Conservation (phyloP, 2,113 vertebrate genomes). For the Tetraodon nigroviridis region DNA sequence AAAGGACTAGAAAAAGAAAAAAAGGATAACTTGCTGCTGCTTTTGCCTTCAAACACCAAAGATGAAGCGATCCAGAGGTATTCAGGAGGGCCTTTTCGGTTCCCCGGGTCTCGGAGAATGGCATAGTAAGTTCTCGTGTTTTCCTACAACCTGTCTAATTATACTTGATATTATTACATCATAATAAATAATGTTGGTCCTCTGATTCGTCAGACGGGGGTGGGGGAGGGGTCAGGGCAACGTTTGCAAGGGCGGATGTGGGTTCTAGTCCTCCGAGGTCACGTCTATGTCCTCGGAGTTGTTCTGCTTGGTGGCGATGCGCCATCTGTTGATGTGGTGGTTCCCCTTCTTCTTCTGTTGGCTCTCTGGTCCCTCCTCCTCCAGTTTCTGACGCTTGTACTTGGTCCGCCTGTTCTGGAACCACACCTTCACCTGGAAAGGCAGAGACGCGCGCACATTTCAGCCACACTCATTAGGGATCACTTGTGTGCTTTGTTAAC, state of each 20-base stretch:
- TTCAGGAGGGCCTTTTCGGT: conserved; percentile 3
- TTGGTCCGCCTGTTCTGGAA: conserved; percentile 98
- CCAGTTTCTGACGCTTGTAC: conserved; percentile 97
- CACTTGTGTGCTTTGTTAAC: no score
- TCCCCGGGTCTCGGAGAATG: conserved; percentile 18
- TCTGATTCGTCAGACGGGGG: conserved; percentile 30
- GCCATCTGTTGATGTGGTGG: conserved; percentile 97
- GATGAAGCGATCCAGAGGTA: conserved; percentile 20
- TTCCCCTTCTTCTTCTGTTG: conserved; percentile 97
- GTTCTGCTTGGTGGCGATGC: conserved; percentile 92
- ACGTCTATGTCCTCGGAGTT: conserved; percentile 93
- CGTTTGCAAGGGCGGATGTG: neutral
- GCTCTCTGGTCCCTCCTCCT: conserved; percentile 91
- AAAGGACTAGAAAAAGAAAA: neutral
- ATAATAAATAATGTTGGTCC: conserved; percentile 78
- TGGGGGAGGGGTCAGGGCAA: no score
- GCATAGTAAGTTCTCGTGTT: conserved; percentile 38
- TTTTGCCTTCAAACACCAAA: conserved; percentile 34
- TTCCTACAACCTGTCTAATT: conserved; percentile 54
- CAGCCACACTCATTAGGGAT: no score
- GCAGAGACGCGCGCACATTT: neutral
- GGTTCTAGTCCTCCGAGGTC: conserved; percentile 82
- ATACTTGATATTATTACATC: conserved; percentile 62
- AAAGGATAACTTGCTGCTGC: conserved; percentile 10
- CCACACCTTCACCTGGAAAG: conserved; percentile 93